Percentiles rank a stretch among this genome's conserved stretches.
Evolutionary conservation across 2,113 vertebrate genomes (phyloP).

Genomic region (Hydrolagus affinis): DNA sequence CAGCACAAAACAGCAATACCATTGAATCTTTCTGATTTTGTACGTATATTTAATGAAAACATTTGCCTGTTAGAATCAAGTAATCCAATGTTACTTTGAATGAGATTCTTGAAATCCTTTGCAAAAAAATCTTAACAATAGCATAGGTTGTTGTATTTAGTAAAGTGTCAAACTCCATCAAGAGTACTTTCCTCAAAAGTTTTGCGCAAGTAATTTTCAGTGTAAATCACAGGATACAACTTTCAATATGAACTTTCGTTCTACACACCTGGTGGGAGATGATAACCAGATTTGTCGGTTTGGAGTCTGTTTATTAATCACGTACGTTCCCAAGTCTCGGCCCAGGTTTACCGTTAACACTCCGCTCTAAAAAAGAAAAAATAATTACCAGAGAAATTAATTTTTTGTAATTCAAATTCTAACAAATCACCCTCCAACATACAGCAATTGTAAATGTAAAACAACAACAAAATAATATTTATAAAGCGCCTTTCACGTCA

Average conservation of each 20-base stretch:
- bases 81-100: too few relatives aligned
- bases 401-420: background rate
- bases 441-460: too few relatives aligned
- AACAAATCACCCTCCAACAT: background rate
- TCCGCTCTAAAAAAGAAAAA: conserved; percentile 59
- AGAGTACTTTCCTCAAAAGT: too few relatives aligned
- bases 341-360: conserved; percentile 82
- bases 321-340: conserved; percentile 75
- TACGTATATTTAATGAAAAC: too few relatives aligned
- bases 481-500: too few relatives aligned
- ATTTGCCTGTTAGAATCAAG: too few relatives aligned
- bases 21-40: too few relatives aligned
- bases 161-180: background rate
- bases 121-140: too few relatives aligned
- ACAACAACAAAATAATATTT: too few relatives aligned
- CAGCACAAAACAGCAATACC: too few relatives aligned
- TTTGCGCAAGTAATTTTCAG: background rate
- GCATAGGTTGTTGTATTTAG: background rate
- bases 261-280: conserved; percentile 76
- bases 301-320: conserved; percentile 95
- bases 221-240: background rate
- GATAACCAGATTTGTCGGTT: conserved; percentile 94
- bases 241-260: background rate
- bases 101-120: too few relatives aligned
- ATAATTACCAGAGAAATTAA: background rate